Percentiles rank a stretch among this genome's conserved stretches.
Conservation (phyloP, 2,797 vertebrate species). For the Lagodon rhomboides region DNA sequence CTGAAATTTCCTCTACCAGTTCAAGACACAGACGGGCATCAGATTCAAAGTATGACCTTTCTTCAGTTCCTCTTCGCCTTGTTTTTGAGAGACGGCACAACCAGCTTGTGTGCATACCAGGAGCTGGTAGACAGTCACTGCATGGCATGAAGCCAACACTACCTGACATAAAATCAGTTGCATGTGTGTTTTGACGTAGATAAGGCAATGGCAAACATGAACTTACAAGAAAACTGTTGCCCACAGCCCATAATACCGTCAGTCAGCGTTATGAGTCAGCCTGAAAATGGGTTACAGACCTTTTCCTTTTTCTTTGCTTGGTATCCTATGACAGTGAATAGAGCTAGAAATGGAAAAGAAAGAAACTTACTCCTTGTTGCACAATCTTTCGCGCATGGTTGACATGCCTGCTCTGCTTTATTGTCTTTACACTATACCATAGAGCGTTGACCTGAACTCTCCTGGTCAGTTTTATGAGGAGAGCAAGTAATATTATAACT, state of each 20-base stretch:
- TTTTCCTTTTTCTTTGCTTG: background rate
- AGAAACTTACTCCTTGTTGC: background rate
- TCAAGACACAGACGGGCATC: background rate
- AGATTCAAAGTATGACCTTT: background rate
- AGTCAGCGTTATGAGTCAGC: slow-evolving; percentile 2
- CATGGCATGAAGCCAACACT: background rate
- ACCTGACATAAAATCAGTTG: background rate
- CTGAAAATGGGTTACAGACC: slow-evolving; percentile 10
- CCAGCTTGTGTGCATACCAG: background rate
- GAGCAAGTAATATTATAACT: background rate
- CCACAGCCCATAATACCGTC: background rate
- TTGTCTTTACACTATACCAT: background rate
- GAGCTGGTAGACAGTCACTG: background rate
- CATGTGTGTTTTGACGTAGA: slow-evolving; percentile 1
- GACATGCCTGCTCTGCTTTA: background rate
- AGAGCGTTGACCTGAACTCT: background rate
- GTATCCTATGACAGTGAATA: background rate
- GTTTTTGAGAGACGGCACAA: background rate
- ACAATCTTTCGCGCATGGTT: background rate
- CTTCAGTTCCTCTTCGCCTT: background rate
- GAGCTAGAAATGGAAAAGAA: background rate
- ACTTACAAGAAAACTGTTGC: background rate
- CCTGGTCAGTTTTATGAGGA: background rate
- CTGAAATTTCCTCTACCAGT: background rate
- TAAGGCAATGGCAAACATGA: background rate